Base-by-base conservation (phyloP, 2,797 vertebrate genomes). In the Otus scops region DNA sequence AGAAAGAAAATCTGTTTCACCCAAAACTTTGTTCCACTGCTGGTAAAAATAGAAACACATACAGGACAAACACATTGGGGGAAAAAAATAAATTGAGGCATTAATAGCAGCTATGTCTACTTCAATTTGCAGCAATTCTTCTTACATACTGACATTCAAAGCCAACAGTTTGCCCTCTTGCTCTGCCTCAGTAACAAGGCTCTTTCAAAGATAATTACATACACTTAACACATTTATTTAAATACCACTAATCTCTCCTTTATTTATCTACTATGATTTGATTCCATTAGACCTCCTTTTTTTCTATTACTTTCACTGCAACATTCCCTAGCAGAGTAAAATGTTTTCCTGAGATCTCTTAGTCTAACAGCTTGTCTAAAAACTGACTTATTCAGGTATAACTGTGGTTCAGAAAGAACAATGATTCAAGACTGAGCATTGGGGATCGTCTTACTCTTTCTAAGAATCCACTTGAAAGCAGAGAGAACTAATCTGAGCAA, bases 221-320 rank as follows among this genome's bases (percentile, higher is more conserved):
- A 39, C 32, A 64, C 32, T 80, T 94, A 73, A 79, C 8, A 39
- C 38, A 64, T 91, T 77, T 95, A 54, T 89, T 89, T 89, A 96
- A 94, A 87, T 67, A 89, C 19, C 12, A 45, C 17, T 76, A 86
- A 93, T 60, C 17, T 85, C 41, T 67, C 43, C 61, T 94, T 93
- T 88, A 88, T 88, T 95, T 90, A 59, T 89, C 43, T 95, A 26
- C 32, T 36, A 57, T 15, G 15, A 82, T 34, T 76, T 57, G 36
- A 73, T 67, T 51, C 50, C 53, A 84, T 81, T 83, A 86, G 24
- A 76, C 2, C 1, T 28, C 26, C 88, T 15, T 2, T 84, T 86
- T 45, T 47, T 8, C 6, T 11, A 20, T 82, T 79, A 67, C 14
- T 91, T 93, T 41, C 76, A 76, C 20, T 79, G 38, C 50, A 82